Conservation (phyloP, 1,140 invertebrate species). For the Drosophila saltans region DNA sequence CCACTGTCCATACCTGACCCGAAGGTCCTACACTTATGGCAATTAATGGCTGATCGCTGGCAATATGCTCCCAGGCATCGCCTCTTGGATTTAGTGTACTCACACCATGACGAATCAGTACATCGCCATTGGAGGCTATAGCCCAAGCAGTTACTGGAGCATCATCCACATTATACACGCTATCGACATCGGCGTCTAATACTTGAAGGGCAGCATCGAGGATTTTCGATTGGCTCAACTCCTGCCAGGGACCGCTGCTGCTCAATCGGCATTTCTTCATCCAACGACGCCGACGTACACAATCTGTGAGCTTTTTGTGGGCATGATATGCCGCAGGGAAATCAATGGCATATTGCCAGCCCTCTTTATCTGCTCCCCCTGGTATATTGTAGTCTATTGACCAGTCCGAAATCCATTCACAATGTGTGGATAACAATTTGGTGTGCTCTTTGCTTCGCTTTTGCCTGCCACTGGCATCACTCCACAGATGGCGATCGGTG, state of each 20-base stretch:
- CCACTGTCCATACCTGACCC: constrained; percentile 92
- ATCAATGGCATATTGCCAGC: constrained; percentile 97
- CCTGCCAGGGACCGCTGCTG: constrained; percentile 94
- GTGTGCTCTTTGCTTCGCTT: constrained; percentile 93
- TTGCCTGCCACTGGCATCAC: constrained; percentile 91
- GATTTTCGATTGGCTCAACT: constrained; percentile 92
- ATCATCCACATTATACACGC: constrained; percentile 54
- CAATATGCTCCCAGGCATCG: constrained; percentile 90
- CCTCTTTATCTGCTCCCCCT: constrained; percentile 94
- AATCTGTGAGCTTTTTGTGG: constrained; percentile 93
- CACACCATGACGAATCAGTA: constrained; percentile 90
- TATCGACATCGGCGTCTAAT: constrained; percentile 61
- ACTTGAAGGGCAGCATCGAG: constrained; percentile 88
- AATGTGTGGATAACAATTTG: constrained; percentile 92
- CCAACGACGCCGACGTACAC: constrained; percentile 93
- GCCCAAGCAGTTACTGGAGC: constrained; percentile 89
- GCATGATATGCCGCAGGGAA: constrained; percentile 94
- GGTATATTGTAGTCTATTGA: constrained; percentile 93
- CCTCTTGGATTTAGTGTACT: constrained; percentile 88
- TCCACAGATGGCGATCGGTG: constrained; percentile 95
- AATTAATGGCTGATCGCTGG: constrained; percentile 89
- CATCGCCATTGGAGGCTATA: constrained; percentile 91
- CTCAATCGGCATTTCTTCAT: constrained; percentile 91
- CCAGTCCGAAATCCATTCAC: constrained; percentile 97
- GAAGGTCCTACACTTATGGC: constrained; percentile 88